A percentile compares a stretch with the other conserved stretches of the same genome.
Evolutionary conservation across 2,797 vertebrate species (phyloP).

Genomic region (Labeo calbasu): DNA sequence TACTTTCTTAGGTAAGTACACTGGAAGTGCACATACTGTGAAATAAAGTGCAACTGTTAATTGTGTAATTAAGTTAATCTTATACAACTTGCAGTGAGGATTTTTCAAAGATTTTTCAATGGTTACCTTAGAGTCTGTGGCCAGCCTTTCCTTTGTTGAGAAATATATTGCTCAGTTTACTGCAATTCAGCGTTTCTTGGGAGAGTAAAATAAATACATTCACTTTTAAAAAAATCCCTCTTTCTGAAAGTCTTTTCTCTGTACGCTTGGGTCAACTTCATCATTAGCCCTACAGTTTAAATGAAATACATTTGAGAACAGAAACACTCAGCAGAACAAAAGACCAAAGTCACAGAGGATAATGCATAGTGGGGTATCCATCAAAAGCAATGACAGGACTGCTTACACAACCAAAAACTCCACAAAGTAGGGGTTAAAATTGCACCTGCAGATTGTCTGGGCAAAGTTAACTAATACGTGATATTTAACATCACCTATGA

Average conservation of each 20-base stretch:
- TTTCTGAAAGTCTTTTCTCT: constrained; percentile 38
- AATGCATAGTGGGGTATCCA: constrained; percentile 32
- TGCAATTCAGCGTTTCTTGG: constrained; percentile 43
- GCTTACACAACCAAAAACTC: constrained; percentile 29
- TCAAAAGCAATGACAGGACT: constrained; percentile 38
- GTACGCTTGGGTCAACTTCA: constrained; percentile 40
- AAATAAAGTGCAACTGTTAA: neutral
- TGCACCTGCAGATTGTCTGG: neutral
- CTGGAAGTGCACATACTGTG: too few species aligned
- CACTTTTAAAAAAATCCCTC: constrained; percentile 30
- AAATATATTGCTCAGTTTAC: neutral
- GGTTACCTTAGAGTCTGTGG: constrained; percentile 21
- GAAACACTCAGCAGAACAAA: constrained; percentile 48
- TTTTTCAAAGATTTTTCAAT: neutral
- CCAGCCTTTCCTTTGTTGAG: constrained; percentile 7
- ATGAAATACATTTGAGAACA: constrained; percentile 47
- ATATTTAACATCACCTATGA: neutral
- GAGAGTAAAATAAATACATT: constrained; percentile 13
- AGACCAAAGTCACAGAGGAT: constrained; percentile 52
- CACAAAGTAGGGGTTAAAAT: constrained; percentile 4
- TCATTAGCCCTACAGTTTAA: constrained; percentile 45
- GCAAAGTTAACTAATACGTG: neutral
- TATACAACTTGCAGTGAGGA: neutral
- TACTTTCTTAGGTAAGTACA: too few species aligned
- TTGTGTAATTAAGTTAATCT: neutral